Conservation (phyloP, 2,888 invertebrate species). For the Campoplex capitator region DNA sequence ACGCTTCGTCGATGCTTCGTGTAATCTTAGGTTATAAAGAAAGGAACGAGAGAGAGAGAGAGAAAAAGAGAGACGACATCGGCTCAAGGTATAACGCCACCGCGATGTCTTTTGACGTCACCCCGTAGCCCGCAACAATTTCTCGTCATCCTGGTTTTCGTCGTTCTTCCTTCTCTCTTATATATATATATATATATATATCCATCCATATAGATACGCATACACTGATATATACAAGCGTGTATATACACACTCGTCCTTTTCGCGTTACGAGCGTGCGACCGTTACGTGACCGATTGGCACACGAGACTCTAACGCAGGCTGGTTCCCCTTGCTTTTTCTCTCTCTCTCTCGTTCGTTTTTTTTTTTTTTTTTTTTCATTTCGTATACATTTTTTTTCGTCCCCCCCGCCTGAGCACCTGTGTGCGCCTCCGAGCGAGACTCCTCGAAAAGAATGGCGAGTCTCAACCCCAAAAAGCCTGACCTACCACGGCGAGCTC, state of each 20-base stretch:
- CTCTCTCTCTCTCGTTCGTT: slow-evolving; percentile 53
- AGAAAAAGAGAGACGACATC: background rate
- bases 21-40: slow-evolving; percentile 9
- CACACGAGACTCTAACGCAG: slow-evolving; percentile 74
- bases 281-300: slow-evolving; percentile 84
- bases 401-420: slow-evolving; percentile 71
- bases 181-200: background rate
- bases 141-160: slow-evolving; percentile 64
- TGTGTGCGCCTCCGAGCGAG: slow-evolving; percentile 69
- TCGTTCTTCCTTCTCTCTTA: slow-evolving; percentile 40
- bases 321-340: slow-evolving; percentile 60
- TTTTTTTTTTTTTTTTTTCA: slow-evolving; percentile 11
- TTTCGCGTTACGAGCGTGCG: slow-evolving; percentile 80
- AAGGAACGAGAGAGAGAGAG: background rate
- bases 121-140: slow-evolving; percentile 46
- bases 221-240: background rate
- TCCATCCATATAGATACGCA: background rate
- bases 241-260: slow-evolving; percentile 69
- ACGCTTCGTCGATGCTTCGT: slow-evolving; percentile 26
- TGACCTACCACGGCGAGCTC: slow-evolving; percentile 64
- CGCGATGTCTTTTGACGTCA: slow-evolving; percentile 62
- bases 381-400: slow-evolving; percentile 27
- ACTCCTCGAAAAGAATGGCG: slow-evolving; percentile 64
- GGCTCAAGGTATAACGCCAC: slow-evolving; percentile 25
- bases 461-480: slow-evolving; percentile 66